Conservation (phyloP, 1,140 invertebrate species). For the Brachionus plicatilis region DNA sequence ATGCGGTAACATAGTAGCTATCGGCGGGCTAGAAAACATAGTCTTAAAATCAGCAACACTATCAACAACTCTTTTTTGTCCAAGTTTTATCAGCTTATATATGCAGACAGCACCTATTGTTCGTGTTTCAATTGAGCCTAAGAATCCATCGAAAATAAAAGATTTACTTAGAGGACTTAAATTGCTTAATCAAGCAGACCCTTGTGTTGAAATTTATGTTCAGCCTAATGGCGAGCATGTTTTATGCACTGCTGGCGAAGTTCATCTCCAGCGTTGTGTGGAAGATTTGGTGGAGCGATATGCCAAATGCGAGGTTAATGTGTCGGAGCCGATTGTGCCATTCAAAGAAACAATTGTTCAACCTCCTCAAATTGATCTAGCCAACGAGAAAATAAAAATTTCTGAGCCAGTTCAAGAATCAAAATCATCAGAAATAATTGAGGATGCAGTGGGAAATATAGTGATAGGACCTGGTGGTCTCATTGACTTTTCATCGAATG, state of each 20-base stretch:
- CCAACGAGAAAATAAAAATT: slow-evolving; percentile 65
- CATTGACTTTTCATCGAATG: background rate
- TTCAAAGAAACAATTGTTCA: slow-evolving; percentile 86
- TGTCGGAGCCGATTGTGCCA: slow-evolving; percentile 89
- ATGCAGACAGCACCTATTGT: slow-evolving; percentile 78
- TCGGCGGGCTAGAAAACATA: slow-evolving; percentile 77
- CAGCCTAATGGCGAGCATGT: slow-evolving; percentile 93
- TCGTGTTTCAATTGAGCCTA: slow-evolving; percentile 86
- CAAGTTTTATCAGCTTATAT: slow-evolving; percentile 78
- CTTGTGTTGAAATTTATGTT: slow-evolving; percentile 79
- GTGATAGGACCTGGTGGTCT: background rate
- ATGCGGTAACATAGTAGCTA: slow-evolving; percentile 83
- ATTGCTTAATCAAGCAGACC: slow-evolving; percentile 81
- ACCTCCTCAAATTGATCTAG: slow-evolving; percentile 76
- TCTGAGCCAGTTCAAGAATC: background rate
- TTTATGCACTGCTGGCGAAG: slow-evolving; percentile 89
- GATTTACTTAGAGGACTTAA: slow-evolving; percentile 73
- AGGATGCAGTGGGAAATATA: background rate
- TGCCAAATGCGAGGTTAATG: slow-evolving; percentile 79
- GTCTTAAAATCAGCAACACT: slow-evolving; percentile 84
- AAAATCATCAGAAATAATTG: background rate
- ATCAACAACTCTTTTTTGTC: slow-evolving; percentile 74
- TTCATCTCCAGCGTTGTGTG: slow-evolving; percentile 89
- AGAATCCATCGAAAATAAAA: slow-evolving; percentile 71
- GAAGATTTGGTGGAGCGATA: slow-evolving; percentile 74